These are phyloP conservation scores for Paramuricea clavata DNA, from an alignment of 92 coral and sea anemone genomes.

Conservation along the genomic window DNA sequence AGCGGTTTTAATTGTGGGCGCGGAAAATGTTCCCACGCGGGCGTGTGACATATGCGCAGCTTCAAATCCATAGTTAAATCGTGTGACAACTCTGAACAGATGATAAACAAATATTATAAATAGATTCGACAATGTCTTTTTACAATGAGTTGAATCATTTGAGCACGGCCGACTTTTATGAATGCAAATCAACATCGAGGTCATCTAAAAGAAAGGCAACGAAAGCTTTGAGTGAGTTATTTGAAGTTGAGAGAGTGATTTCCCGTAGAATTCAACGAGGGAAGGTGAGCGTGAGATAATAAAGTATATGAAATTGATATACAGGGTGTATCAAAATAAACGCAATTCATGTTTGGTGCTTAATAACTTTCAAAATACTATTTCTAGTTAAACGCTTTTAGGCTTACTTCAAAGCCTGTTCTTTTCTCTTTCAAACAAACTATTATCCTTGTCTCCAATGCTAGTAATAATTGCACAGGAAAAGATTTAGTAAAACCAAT, in stretches of 20 bases:
- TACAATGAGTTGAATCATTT: not conserved
- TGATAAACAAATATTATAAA: not conserved
- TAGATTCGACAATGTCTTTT: not conserved
- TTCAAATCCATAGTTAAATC: no score
- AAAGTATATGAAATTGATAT: no score
- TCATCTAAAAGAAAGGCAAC: not conserved
- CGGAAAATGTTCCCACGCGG: not conserved
- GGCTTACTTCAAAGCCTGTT: no score
- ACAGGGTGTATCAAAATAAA: no score
- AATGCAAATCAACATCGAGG: not conserved
- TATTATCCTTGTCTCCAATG: no score
- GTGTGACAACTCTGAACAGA: no score
- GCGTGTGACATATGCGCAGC: not conserved
- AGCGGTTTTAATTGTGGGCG: not conserved
- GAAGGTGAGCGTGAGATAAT: not conserved
- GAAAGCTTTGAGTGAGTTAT: not conserved
- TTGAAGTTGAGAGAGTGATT: slow-evolving; percentile 27
- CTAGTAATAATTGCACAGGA: no score
- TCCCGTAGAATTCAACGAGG: slow-evolving; percentile 4
- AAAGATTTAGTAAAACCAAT: no score
- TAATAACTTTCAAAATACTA: no score
- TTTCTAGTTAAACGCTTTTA: no score
- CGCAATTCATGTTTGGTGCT: no score
- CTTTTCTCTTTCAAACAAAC: no score
- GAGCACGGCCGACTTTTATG: slow-evolving; percentile 12